Conservation (phyloP, 2,888 invertebrate genomes). For the Chouioia cunea region DNA sequence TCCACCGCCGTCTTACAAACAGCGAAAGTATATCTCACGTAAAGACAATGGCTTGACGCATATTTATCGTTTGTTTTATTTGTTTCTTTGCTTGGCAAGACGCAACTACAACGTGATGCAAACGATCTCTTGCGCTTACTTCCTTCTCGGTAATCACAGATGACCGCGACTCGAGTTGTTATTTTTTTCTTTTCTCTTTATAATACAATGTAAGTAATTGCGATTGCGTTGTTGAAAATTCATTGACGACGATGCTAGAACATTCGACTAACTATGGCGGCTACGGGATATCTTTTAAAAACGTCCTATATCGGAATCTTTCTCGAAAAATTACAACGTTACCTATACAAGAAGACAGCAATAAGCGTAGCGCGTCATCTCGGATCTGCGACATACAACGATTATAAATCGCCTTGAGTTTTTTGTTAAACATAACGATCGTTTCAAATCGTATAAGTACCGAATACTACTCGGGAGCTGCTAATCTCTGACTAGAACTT, state of each 20-base stretch:
- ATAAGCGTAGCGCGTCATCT: constrained; percentile 1
- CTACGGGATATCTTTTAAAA: constrained; percentile 22
- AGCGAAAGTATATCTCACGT: constrained; percentile 21
- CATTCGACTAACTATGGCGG: constrained; percentile 18
- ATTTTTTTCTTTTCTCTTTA: constrained; percentile 14
- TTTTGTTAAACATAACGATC: too few species aligned
- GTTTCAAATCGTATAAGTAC: neutral
- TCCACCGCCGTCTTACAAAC: constrained; percentile 29
- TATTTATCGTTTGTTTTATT: constrained; percentile 13
- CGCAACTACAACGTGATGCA: constrained; percentile 31
- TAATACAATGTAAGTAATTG: constrained; percentile 33
- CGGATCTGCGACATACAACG: too few species aligned
- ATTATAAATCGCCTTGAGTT: too few species aligned
- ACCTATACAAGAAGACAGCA: constrained; percentile 35
- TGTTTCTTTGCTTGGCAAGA: constrained; percentile 34
- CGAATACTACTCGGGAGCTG: neutral
- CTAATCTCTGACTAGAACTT: neutral
- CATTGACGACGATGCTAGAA: constrained; percentile 22
- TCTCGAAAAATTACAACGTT: constrained; percentile 30
- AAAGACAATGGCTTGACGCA: constrained; percentile 25
- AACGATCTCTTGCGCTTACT: too few species aligned
- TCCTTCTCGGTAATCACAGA: neutral
- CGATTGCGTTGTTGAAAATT: constrained; percentile 30
- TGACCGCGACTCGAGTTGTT: constrained; percentile 7
- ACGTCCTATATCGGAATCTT: constrained; percentile 18